Percentiles rank a stretch among this genome's conserved stretches.
Evolutionary conservation across 2,113 vertebrate genomes (phyloP).

Genomic region (Dicerorhinus sumatrensis): DNA sequence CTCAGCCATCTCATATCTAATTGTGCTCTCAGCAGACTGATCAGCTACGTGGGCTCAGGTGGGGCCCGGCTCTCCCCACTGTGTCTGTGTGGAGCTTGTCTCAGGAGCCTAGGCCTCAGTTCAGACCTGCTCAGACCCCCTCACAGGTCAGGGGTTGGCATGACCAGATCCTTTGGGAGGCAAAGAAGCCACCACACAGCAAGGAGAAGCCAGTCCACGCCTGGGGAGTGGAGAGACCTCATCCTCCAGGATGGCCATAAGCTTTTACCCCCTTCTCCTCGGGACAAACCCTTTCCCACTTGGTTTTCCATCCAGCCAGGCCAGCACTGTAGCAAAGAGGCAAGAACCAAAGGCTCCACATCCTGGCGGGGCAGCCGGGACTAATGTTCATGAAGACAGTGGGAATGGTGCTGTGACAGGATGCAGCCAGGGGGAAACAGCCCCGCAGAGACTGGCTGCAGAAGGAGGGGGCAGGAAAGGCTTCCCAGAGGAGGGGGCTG

Average conservation of each 20-base stretch:
- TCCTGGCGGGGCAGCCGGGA: no score
- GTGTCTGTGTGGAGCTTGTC: background rate
- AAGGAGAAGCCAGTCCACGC: background rate
- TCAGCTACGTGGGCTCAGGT: background rate
- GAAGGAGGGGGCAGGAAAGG: background rate
- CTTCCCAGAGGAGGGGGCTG: background rate
- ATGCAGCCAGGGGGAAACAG: accelerated
- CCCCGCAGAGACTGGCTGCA: background rate
- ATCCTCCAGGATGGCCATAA: no score
- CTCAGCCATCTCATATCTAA: background rate
- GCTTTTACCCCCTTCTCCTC: background rate
- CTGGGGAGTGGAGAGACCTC: background rate
- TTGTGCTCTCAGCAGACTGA: background rate
- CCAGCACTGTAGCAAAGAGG: background rate
- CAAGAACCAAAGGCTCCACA: background rate
- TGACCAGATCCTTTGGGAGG: background rate
- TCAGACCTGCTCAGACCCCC: background rate
- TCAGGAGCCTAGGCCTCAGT: background rate
- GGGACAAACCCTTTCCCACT: background rate
- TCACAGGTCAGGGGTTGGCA: background rate
- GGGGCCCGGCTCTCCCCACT: background rate
- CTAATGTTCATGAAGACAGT: background rate
- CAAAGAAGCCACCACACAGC: background rate
- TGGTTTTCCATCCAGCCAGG: background rate
- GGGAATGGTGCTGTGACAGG: no score